phyloP scores from a whole-genome alignment of 37 sponge, comb jelly and placozoan genomes.

The Halisarca cf. caerulea region DNA sequence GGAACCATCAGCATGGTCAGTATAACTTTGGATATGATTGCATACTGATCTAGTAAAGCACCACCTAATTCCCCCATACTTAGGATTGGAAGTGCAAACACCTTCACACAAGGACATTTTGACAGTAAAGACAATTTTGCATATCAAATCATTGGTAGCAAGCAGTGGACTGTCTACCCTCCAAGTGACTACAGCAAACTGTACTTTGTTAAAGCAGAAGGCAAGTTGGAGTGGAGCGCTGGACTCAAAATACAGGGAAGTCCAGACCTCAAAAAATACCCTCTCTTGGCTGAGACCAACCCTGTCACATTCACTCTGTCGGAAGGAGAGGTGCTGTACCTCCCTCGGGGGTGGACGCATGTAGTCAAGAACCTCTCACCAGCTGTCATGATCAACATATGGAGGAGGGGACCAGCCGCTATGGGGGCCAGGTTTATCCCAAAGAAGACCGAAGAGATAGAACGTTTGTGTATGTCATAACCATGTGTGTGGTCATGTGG shows the following conservation, averaged over 20 bases:
- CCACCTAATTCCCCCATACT: background rate
- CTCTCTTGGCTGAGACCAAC: constrained; percentile 60
- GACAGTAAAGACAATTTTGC: constrained; percentile 93
- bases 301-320: constrained; percentile 63
- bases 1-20: constrained; percentile 84
- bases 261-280: constrained; percentile 61
- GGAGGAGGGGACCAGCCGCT: constrained; percentile 86
- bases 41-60: background rate
- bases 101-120: constrained; percentile 92
- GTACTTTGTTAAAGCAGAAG: constrained; percentile 64
- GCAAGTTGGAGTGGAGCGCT: constrained; percentile 82
- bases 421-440: constrained; percentile 70
- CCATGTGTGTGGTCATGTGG: background rate
- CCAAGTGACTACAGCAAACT: constrained; percentile 80
- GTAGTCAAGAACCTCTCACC: constrained; percentile 75
- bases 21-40: background rate
- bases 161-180: constrained; percentile 81
- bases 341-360: constrained; percentile 92
- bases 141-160: constrained; percentile 84
- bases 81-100: constrained; percentile 83
- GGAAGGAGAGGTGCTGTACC: constrained; percentile 84
- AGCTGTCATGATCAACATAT: constrained; percentile 85
- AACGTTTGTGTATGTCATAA: background rate
- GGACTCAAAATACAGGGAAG: constrained; percentile 36
- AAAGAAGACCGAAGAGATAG: constrained; percentile 50